Evolutionary conservation across 2,888 invertebrate genomes (phyloP).

Genomic region (Meandrusa payeni): DNA sequence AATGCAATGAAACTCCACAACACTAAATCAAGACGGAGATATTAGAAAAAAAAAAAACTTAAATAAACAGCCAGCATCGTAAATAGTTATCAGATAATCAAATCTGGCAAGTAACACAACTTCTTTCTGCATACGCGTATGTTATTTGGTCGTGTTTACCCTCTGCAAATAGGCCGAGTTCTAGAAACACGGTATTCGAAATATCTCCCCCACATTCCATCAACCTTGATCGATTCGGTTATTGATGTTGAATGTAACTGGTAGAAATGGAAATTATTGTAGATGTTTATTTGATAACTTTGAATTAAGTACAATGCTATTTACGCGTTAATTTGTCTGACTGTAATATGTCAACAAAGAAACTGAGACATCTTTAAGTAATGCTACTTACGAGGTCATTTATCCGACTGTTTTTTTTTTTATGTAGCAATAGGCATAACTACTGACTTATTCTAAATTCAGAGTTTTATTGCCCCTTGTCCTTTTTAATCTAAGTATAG

Average conservation of each 20-base stretch:
- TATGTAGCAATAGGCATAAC: too few relatives aligned
- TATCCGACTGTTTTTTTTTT: too few relatives aligned
- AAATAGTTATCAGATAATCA: constrained; percentile 37
- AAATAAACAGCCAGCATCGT: constrained; percentile 39
- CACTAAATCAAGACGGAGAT: constrained; percentile 40
- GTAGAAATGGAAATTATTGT: constrained; percentile 2
- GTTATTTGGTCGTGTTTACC: constrained; percentile 30
- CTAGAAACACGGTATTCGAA: constrained; percentile 20
- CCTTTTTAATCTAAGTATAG: too few relatives aligned
- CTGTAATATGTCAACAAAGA: too few relatives aligned
- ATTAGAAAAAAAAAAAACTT: constrained; percentile 35
- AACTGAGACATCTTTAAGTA: too few relatives aligned
- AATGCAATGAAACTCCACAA: too few relatives aligned
- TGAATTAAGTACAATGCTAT: not conserved
- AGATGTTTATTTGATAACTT: constrained; percentile 4
- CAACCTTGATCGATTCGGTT: constrained; percentile 12
- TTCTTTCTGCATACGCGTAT: constrained; percentile 30
- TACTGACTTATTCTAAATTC: too few relatives aligned
- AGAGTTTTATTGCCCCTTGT: too few relatives aligned
- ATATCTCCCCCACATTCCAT: constrained; percentile 9
- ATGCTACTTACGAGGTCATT: too few relatives aligned
- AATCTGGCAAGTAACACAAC: constrained; percentile 36
- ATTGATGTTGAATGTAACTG: constrained; percentile 9
- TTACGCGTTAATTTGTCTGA: not conserved
- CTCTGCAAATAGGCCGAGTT: constrained; percentile 32